Percentiles rank a stretch among this genome's conserved stretches.
phyloP scores from a whole-genome alignment of 2,797 vertebrate genomes.

The Botia almorhae region DNA sequence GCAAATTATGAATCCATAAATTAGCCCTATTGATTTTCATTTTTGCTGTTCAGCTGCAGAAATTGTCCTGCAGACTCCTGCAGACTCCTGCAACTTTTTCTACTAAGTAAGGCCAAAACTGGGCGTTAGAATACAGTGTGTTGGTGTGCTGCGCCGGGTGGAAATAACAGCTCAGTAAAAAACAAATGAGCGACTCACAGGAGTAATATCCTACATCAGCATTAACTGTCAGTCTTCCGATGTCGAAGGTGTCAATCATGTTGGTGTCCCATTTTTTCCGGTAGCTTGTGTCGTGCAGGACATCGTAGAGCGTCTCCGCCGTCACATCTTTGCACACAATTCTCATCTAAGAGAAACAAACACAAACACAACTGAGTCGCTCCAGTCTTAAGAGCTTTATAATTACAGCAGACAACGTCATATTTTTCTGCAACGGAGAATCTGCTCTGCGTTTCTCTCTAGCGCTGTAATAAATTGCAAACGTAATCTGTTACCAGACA shows the following conservation, averaged over 20 bases:
- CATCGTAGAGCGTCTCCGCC: conserved; percentile 82
- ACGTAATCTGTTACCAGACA: conserved; percentile 11
- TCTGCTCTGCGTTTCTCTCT: neutral
- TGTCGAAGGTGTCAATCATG: conserved; percentile 88
- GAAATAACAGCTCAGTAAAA: conserved; percentile 6
- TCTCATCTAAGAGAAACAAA: conserved; percentile 76
- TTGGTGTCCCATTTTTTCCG: conserved; percentile 85
- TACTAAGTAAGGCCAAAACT: neutral
- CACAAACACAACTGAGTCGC: conserved; percentile 54
- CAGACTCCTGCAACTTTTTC: neutral
- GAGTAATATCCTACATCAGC: conserved; percentile 87
- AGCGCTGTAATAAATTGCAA: neutral
- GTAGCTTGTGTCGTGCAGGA: conserved; percentile 84
- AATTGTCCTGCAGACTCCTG: neutral
- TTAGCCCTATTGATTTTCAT: neutral
- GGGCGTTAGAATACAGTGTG: neutral
- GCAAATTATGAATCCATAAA: neutral
- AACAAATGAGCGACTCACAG: conserved; percentile 70
- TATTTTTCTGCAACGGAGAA: neutral
- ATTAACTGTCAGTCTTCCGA: conserved; percentile 84
- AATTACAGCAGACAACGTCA: neutral
- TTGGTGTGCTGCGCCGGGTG: neutral
- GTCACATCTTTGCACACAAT: conserved; percentile 84
- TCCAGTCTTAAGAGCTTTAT: conserved; percentile 56
- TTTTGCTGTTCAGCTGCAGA: neutral